Conservation (phyloP, 92 coral and sea anemone species). For the Bergia puertoricense region DNA sequence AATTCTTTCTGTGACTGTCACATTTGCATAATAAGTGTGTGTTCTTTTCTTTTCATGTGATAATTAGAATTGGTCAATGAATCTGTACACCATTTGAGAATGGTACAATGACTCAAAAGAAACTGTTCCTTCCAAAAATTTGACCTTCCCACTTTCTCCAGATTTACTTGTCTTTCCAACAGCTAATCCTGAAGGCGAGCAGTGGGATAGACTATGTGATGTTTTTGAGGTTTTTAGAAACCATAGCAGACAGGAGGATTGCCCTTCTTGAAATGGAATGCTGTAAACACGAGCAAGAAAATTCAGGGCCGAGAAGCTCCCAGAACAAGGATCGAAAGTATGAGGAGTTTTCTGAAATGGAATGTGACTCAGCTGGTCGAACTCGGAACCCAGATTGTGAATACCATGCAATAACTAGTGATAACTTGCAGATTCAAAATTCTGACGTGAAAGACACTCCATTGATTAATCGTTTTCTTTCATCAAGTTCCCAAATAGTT, state of each 20-base stretch:
- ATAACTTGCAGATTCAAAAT: neutral
- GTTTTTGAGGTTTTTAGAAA: constrained; percentile 68
- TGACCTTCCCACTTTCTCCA: neutral
- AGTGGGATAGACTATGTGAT: constrained; percentile 82
- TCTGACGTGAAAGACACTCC: neutral
- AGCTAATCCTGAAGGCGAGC: constrained; percentile 87
- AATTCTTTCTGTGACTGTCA: neutral
- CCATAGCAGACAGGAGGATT: constrained; percentile 71
- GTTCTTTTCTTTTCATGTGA: too few species aligned
- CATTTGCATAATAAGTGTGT: too few species aligned
- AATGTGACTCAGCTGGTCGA: neutral
- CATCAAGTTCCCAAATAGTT: neutral
- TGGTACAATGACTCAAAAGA: too few species aligned
- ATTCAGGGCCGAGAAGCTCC: neutral
- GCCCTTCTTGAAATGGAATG: constrained; percentile 25
- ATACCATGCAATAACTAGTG: neutral
- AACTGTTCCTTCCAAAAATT: neutral
- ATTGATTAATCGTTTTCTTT: neutral
- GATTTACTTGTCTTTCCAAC: neutral
- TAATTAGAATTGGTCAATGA: too few species aligned
- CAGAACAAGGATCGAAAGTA: neutral
- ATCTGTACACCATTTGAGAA: too few species aligned
- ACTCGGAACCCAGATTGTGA: neutral
- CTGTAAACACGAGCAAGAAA: neutral
- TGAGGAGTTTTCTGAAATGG: neutral